phyloP scores from a whole-genome alignment of 2,113 vertebrate species.

The Prinia subflava region DNA sequence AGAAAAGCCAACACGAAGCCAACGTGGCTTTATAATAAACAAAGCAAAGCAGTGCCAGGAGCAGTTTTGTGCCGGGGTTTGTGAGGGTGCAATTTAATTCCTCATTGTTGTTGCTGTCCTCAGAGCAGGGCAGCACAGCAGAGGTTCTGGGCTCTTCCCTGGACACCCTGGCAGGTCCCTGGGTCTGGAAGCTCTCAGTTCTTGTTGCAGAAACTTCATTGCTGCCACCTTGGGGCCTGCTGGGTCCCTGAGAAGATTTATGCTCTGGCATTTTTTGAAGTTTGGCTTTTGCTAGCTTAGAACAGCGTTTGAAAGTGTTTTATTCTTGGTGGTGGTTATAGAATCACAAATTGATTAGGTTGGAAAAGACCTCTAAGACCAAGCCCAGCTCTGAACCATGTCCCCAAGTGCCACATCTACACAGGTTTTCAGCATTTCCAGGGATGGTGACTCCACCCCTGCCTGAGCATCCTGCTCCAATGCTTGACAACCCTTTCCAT shows the following conservation, averaged over 20 bases:
- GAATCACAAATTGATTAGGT: not conserved
- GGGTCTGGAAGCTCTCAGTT: not conserved
- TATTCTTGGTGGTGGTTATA: not conserved
- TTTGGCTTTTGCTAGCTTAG: not conserved
- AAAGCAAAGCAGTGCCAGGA: not conserved
- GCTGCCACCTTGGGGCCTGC: not conserved
- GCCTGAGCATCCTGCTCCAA: not conserved
- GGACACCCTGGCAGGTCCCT: not conserved
- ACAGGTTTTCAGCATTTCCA: not conserved
- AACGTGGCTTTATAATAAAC: not conserved
- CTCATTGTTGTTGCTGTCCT: not conserved
- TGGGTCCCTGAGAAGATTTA: not conserved
- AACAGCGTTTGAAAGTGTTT: not conserved
- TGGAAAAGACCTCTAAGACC: not conserved
- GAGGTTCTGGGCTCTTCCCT: not conserved
- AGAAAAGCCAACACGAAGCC: not conserved
- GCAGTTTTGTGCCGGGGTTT: not conserved
- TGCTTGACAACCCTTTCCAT: not conserved
- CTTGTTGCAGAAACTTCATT: not conserved
- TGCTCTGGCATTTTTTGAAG: not conserved
- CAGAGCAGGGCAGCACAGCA: not conserved
- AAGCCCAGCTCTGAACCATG: not conserved
- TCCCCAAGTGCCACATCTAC: not conserved
- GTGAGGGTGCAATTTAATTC: not conserved
- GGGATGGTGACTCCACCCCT: not conserved